Base-by-base conservation (phyloP, 2,797 vertebrate genomes). In the Microctenopoma lineatum region DNA sequence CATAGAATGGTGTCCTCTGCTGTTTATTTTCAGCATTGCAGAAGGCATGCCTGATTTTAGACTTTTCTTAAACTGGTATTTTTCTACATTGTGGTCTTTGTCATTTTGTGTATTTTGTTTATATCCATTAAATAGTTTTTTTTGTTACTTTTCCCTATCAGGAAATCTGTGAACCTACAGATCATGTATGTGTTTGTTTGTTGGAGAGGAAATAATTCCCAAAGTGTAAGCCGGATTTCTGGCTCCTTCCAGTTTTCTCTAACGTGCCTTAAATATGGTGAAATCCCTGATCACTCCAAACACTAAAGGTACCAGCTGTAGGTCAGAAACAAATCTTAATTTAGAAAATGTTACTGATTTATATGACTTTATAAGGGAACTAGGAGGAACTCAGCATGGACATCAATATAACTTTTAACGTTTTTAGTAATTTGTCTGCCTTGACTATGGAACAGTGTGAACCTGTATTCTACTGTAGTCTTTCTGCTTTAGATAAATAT, bases 371-470 rank as follows among this genome's bases (percentile, higher is more conserved):
- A 38, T 10, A 38, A 7, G 27, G 4, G 51, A 63, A 42, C 6
- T 56, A 18, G 4, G 36, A 55, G 60, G 64, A 72, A 70, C 57
- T 42, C 10, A 56, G 41, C 56, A 16, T 32, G 5, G 7, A 32
- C 48, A 70, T 86, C 79, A 56, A 83, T 88, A 54, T 29, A 50
- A 69, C 59, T 45, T 18, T 29, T 29, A 29, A 4, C 3, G 27
- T 29, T 29, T 29, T 29, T 29, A 4, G 5, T 5, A 29, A 32
- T 6, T 6, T 6, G 29, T 32, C 29, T 32, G 29, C 29, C 29
- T 32, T 7, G 29, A 32, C 29, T 7, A 32, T 32, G 29, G 5
- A 32, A 32, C 29, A 5, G 29, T 32, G 29, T 32, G 29, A 32
- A 32, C 5, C 29, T 32, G 29, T 32, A 32, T 32, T 5, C 7